Evolutionary conservation across 2,797 vertebrate species (phyloP).

Genomic region (Darevskia mixta): DNA sequence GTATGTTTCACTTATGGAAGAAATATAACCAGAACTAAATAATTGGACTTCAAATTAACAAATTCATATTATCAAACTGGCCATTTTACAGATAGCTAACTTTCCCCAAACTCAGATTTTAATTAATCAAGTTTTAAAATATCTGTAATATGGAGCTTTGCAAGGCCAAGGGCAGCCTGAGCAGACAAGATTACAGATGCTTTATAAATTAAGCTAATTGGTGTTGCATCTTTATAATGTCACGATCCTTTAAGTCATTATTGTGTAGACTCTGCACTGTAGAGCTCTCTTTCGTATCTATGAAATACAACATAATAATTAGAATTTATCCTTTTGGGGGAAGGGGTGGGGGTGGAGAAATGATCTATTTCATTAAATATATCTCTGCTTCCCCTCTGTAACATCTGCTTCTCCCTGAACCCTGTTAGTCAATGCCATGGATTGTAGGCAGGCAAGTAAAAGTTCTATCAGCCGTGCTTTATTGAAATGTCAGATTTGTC

Average conservation of each 20-base stretch:
- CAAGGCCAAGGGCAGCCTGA: neutral
- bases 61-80: neutral
- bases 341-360: neutral
- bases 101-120: neutral
- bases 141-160: neutral
- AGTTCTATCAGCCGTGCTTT: neutral
- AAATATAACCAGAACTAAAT: neutral
- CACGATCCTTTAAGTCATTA: neutral
- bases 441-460: neutral
- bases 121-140: conserved; percentile 1
- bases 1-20: no score
- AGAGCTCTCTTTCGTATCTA: neutral
- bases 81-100: neutral
- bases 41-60: neutral
- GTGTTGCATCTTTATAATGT: neutral
- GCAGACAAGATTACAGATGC: neutral
- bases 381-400: neutral
- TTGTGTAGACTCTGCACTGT: neutral
- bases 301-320: neutral
- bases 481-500: neutral
- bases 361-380: neutral
- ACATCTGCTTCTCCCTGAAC: neutral
- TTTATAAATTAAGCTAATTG: conserved; percentile 19
- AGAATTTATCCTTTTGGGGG: neutral
- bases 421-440: neutral